phyloP scores from a whole-genome alignment of 2,113 vertebrate genomes.

The Naja naja region DNA sequence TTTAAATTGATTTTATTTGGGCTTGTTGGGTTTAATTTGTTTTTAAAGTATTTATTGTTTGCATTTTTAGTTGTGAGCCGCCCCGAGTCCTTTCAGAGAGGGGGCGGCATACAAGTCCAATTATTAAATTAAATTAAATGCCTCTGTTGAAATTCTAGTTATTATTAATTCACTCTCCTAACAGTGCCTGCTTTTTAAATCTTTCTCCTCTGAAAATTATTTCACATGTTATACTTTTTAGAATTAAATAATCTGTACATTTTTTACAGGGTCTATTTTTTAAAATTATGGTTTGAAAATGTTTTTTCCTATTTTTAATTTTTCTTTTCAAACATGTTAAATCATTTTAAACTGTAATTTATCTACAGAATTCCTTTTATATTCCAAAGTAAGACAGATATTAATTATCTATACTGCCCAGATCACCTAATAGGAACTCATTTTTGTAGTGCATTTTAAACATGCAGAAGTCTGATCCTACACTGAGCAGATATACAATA shows the following conservation, averaged over 20 bases:
- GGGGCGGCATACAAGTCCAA: no score
- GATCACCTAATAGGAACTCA: background rate
- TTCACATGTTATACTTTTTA: background rate
- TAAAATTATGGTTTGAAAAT: background rate
- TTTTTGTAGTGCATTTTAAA: background rate
- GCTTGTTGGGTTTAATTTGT: no score
- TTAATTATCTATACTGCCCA: background rate
- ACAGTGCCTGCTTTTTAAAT: constrained; percentile 19
- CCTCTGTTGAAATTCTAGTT: constrained; percentile 54
- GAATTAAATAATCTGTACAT: background rate
- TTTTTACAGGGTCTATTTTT: background rate
- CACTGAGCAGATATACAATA: no score
- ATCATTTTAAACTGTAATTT: background rate
- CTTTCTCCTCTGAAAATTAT: constrained; percentile 22
- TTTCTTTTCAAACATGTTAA: background rate
- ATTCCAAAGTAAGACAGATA: background rate
- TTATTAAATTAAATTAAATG: no score
- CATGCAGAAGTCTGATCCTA: background rate
- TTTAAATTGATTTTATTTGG: no score
- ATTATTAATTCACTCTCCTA: constrained; percentile 56
- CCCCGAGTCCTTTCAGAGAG: no score
- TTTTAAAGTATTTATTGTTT: no score
- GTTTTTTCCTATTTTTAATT: background rate
- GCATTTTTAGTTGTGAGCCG: no score
- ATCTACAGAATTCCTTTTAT: background rate